Conservation (phyloP, 2,113 vertebrate species). For the Peromyscus californicus region DNA sequence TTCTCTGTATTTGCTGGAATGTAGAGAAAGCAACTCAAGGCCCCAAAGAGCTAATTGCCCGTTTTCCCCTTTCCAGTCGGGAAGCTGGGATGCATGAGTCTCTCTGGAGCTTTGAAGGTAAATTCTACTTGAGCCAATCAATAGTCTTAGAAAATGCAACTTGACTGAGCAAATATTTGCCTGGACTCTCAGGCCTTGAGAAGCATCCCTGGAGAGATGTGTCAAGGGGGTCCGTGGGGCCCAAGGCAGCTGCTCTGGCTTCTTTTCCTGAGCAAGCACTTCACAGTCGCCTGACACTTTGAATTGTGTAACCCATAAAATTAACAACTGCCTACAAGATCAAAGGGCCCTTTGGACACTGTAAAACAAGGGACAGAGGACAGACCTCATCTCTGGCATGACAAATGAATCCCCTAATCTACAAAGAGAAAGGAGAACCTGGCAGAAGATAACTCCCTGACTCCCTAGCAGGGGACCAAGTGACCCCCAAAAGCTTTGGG, state of each 20-base stretch:
- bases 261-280: constrained; percentile 45
- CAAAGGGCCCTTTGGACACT: not conserved
- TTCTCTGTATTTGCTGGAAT: accelerated
- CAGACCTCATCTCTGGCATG: not conserved
- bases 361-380: accelerated
- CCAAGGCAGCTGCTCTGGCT: not conserved
- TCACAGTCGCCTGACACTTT: not conserved
- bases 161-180: not conserved
- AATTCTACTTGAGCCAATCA: not conserved
- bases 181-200: not conserved
- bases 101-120: not conserved
- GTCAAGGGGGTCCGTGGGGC: not conserved
- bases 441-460: too few relatives aligned
- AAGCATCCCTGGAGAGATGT: accelerated
- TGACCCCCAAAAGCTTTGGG: not conserved
- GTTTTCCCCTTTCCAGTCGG: not conserved
- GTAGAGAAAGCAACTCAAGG: not conserved
- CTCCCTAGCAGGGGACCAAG: not conserved
- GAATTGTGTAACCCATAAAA: constrained; percentile 65
- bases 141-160: not conserved
- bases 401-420: not conserved
- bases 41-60: accelerated
- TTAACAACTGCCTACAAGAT: not conserved
- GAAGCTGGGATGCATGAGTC: not conserved
- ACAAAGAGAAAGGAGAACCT: not conserved